Percentiles rank a stretch among this genome's conserved stretches.
Evolutionary conservation across 2,113 vertebrate species (phyloP).

Genomic region (Otis tarda): DNA sequence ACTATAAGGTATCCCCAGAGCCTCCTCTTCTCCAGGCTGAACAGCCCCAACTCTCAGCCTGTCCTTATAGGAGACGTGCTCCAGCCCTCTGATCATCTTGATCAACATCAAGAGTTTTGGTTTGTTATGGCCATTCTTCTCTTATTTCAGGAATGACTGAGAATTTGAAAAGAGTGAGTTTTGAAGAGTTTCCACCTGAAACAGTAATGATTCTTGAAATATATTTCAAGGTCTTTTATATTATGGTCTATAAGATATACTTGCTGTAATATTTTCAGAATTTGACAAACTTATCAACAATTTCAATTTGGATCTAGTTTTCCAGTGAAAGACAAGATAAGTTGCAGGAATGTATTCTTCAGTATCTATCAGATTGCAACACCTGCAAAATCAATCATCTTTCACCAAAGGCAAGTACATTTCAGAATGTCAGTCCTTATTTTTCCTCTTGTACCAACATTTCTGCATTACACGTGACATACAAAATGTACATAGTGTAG

Average conservation of each 20-base stretch:
- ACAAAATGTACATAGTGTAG: not conserved
- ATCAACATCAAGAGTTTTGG: not conserved
- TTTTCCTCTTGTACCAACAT: not conserved
- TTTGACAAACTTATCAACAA: not conserved
- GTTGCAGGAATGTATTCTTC: not conserved
- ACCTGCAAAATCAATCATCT: not conserved
- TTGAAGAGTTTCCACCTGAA: not conserved
- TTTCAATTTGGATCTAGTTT: not conserved
- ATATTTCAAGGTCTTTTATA: not conserved
- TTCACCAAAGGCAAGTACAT: not conserved
- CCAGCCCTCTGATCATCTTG: no score
- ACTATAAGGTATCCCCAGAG: no score
- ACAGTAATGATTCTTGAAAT: not conserved
- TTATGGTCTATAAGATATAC: not conserved
- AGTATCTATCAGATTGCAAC: not conserved
- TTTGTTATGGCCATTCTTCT: not conserved
- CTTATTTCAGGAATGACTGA: not conserved
- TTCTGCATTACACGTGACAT: not conserved
- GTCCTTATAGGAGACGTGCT: no score
- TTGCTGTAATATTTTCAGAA: not conserved
- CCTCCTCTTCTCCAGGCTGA: no score
- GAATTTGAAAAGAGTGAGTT: not conserved
- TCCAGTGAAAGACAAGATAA: not conserved
- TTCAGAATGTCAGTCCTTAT: not conserved
- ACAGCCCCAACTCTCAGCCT: no score